Conservation (phyloP, 2,797 vertebrate genomes). For the Pseudochirops cupreus region DNA sequence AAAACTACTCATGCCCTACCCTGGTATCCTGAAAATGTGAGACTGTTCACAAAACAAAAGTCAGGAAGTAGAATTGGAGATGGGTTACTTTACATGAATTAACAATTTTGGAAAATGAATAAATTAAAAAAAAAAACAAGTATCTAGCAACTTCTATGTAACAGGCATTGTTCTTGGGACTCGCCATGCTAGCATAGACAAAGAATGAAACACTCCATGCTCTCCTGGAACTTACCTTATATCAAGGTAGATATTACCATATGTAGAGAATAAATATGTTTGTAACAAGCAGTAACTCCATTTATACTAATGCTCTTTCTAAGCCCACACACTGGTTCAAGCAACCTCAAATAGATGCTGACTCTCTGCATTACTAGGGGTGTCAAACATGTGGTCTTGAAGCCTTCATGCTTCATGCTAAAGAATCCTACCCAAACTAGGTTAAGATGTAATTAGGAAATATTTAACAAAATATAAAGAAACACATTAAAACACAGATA, state of each 20-base stretch:
- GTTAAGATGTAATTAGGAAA: not conserved
- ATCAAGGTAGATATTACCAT: not conserved
- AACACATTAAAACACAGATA: not conserved
- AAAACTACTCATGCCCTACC: not conserved
- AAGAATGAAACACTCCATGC: not conserved
- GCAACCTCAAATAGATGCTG: not conserved
- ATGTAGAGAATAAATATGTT: too few species aligned
- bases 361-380: too few species aligned
- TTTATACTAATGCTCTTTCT: not conserved
- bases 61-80: not conserved
- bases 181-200: fast-evolving
- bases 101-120: not conserved
- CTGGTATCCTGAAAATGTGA: not conserved
- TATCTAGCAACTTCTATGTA: not conserved
- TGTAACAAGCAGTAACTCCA: not conserved
- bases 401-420: not conserved
- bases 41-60: not conserved
- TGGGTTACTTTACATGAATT: not conserved
- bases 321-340: not conserved
- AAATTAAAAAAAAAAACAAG: not conserved
- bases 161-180: not conserved
- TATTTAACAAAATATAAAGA: not conserved
- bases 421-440: not conserved
- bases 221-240: not conserved
- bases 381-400: not conserved